Conservation (phyloP, 2,113 vertebrate species). For the Aepyceros melampus region DNA sequence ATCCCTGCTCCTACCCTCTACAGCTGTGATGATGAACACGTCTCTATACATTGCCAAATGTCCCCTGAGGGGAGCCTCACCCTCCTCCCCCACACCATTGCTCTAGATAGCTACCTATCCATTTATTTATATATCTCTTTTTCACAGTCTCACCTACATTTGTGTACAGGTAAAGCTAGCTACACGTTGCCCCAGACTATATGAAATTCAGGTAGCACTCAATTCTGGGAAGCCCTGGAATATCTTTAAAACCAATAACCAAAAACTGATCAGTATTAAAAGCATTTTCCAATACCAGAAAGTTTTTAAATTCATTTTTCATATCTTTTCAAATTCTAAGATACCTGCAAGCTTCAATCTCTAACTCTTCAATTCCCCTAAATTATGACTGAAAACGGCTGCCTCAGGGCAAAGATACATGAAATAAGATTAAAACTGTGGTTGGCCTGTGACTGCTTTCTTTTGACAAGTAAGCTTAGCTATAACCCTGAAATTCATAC, state of each 20-base stretch:
- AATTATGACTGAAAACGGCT: conserved; percentile 36
- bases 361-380: neutral
- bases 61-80: neutral
- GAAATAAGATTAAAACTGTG: conserved; percentile 46
- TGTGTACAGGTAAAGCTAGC: neutral
- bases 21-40: neutral
- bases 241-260: neutral
- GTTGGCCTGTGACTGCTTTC: conserved; percentile 35
- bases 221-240: neutral
- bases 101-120: neutral
- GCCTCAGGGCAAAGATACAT: conserved; percentile 10
- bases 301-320: neutral
- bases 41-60: neutral
- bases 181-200: neutral
- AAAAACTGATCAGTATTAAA: neutral
- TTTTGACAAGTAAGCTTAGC: conserved; percentile 47
- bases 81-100: neutral
- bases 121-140: neutral
- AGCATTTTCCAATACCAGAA: neutral
- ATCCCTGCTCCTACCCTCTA: neutral
- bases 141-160: neutral
- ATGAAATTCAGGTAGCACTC: neutral
- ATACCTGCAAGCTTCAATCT: neutral
- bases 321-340: conserved; percentile 17
- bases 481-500: conserved; percentile 52